phyloP scores from a whole-genome alignment of 35 echinoderm and acorn worm genomes.

The Apostichopus japonicus region DNA sequence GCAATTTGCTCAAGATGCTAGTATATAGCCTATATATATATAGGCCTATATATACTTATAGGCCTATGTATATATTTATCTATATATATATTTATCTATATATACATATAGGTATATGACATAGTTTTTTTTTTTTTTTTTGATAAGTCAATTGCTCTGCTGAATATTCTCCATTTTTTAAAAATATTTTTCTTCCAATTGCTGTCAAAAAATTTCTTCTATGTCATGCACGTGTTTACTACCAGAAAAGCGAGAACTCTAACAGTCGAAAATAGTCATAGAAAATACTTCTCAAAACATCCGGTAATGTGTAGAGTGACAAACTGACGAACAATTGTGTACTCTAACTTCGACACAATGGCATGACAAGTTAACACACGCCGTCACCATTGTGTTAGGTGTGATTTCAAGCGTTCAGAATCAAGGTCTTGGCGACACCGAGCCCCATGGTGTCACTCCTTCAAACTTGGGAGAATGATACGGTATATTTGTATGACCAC shows the following conservation, averaged over 20 bases:
- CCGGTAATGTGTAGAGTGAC: constrained; percentile 31
- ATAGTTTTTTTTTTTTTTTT: too few species aligned
- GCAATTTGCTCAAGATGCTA: too few species aligned
- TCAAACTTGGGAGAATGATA: not conserved
- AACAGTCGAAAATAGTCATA: constrained; percentile 30
- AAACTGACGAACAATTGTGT: constrained; percentile 40
- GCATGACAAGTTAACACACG: constrained; percentile 31
- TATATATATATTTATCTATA: too few species aligned
- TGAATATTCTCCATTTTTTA: too few species aligned
- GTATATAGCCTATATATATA: too few species aligned
- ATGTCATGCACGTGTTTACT: constrained; percentile 23
- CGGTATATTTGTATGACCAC: constrained; percentile 20
- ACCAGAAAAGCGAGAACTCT: constrained; percentile 28
- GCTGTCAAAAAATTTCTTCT: not conserved
- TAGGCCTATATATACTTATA: too few species aligned
- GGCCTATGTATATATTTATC: too few species aligned
- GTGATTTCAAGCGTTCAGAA: constrained; percentile 23
- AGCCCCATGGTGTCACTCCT: constrained; percentile 18
- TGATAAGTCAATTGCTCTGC: too few species aligned
- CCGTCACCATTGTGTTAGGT: constrained; percentile 19
- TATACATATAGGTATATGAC: too few species aligned
- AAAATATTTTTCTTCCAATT: not conserved
- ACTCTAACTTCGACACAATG: constrained; percentile 28
- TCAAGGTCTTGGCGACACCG: constrained; percentile 43
- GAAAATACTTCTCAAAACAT: constrained; percentile 44